Conservation (phyloP, 2,888 invertebrate genomes). For the Clepsis dumicolana region DNA sequence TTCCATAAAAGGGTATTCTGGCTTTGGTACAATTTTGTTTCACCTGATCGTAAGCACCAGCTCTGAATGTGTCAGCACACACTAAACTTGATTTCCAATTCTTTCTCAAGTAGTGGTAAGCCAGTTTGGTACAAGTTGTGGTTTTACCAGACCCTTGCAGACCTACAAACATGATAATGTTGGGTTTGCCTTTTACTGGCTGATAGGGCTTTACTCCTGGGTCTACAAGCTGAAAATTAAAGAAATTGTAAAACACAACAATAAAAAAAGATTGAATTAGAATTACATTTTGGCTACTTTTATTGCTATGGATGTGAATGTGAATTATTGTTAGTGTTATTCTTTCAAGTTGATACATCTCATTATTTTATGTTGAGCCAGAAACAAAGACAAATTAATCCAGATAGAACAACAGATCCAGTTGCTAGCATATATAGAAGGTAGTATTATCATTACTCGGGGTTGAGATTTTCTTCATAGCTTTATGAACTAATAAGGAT, state of each 20-base stretch:
- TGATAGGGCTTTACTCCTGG: conserved; percentile 99
- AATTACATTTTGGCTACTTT: too few species aligned
- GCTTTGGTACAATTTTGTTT: conserved; percentile 99
- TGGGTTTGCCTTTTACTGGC: conserved; percentile 97
- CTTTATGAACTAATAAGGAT: neutral
- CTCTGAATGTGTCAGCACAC: conserved; percentile 99
- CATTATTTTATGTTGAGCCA: too few species aligned
- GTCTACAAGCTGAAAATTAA: conserved; percentile 92
- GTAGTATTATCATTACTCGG: neutral
- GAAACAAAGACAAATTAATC: too few species aligned
- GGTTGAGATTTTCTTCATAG: neutral
- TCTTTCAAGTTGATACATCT: too few species aligned
- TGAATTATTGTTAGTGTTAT: too few species aligned
- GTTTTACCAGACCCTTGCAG: conserved; percentile 99
- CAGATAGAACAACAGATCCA: too few species aligned
- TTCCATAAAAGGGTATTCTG: conserved; percentile 99
- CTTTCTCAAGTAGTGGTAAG: conserved; percentile 99
- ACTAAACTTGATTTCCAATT: conserved; percentile 99
- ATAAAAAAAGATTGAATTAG: too few species aligned
- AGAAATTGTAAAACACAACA: neutral
- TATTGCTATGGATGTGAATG: too few species aligned
- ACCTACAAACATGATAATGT: conserved; percentile 99
- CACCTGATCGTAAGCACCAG: conserved; percentile 99
- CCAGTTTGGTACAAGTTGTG: conserved; percentile 99
- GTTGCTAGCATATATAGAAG: too few species aligned